These are phyloP conservation scores for Scartelaos histophorus DNA, from an alignment of 2,113 vertebrate species.

Conservation along the genomic window DNA sequence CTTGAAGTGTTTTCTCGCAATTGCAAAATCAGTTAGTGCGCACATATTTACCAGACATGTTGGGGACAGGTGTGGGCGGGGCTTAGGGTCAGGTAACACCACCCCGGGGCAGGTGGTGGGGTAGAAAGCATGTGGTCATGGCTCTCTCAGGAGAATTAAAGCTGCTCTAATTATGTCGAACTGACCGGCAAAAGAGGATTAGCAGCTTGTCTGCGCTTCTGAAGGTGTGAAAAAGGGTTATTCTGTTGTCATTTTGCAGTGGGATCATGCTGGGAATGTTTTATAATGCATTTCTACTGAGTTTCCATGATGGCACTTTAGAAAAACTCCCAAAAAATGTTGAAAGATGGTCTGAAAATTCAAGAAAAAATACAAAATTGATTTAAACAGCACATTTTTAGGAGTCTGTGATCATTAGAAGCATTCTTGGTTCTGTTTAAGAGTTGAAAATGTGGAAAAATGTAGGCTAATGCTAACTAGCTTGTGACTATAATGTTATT, in stretches of 20 bases:
- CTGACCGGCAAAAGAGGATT: conserved; percentile 1
- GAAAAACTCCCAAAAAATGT: no score
- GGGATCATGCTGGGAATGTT: no score
- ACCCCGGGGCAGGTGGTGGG: neutral
- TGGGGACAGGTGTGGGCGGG: neutral
- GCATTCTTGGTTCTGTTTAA: no score
- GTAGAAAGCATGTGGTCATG: neutral
- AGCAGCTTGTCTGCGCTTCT: neutral
- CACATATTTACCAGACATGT: neutral
- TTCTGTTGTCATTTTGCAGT: neutral
- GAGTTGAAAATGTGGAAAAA: no score
- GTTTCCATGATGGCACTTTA: no score
- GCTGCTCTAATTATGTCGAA: conserved; percentile 2
- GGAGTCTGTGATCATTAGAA: no score
- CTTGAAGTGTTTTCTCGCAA: conserved; percentile 30
- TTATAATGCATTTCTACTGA: no score
- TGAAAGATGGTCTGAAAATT: no score
- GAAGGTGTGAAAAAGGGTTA: neutral
- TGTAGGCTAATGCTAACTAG: no score
- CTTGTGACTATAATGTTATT: no score
- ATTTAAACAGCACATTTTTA: no score
- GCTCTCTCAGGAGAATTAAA: neutral
- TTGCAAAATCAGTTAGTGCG: conserved; percentile 7
- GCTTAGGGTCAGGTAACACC: neutral
- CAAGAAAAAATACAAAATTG: no score